These are phyloP conservation scores for Caenorhabditis sp. DNA, from an alignment of 2,888 invertebrate species.

Conservation along the genomic window DNA sequence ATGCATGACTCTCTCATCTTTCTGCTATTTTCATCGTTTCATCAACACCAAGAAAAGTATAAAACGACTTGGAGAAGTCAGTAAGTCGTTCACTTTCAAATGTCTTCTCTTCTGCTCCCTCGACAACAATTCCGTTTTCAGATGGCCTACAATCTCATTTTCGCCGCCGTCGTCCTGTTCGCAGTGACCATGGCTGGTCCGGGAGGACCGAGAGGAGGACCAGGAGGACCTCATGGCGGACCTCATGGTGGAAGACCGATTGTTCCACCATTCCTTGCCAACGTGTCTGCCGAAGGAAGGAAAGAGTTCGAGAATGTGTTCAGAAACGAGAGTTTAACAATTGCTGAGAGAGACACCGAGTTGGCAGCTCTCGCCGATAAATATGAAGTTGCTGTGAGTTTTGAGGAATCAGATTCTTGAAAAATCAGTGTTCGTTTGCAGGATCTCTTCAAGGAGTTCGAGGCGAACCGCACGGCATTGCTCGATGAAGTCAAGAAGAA, in stretches of 20 bases:
- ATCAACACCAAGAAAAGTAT: background rate
- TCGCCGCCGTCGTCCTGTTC: background rate
- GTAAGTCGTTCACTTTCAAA: background rate
- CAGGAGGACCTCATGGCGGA: constrained; percentile 17
- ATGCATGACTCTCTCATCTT: constrained; percentile 3
- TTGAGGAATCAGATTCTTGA: background rate
- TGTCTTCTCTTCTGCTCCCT: background rate
- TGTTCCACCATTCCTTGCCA: constrained; percentile 43
- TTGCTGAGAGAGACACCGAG: constrained; percentile 44
- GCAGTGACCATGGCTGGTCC: constrained; percentile 16
- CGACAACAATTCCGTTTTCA: background rate
- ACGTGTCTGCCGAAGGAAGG: constrained; percentile 30
- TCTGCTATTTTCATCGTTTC: background rate
- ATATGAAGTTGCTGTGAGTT: constrained; percentile 58
- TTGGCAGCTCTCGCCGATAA: constrained; percentile 60
- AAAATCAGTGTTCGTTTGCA: constrained; percentile 1
- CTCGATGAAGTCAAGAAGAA: constrained; percentile 58
- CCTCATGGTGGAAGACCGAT: constrained; percentile 8
- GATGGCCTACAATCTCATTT: constrained; percentile 6
- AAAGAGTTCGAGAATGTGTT: constrained; percentile 32
- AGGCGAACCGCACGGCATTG: constrained; percentile 61
- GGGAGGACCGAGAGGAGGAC: constrained; percentile 19
- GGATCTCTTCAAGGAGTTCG: constrained; percentile 53
- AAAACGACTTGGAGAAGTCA: constrained; percentile 2
- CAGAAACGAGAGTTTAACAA: constrained; percentile 54